Base-by-base conservation (phyloP, 2,888 invertebrate species). In the Coelogynopora nodosa region DNA sequence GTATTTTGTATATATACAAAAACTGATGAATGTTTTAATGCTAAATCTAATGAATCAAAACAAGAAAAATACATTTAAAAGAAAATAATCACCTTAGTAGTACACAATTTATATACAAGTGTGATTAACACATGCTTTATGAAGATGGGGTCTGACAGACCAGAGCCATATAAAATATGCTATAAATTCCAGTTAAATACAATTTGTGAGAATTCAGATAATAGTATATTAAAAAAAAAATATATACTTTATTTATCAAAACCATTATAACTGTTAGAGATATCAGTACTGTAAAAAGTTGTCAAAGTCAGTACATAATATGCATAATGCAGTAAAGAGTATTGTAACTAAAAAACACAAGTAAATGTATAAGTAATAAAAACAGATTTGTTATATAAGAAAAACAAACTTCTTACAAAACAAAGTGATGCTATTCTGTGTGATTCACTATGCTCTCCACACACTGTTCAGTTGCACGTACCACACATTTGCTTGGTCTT, bases 191-290 rank as follows among this genome's bases (percentile, higher is more conserved):
- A 49, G 49, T 49, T 74, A 26, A 74, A 74, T 74, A 74, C 2
- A 74, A n/a, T 74, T 74, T 74, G 23, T 26, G 74, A 74, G 74
- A 74, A 74, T 74, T 74, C 74, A 23, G 74, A 74, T 26, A 74
- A 74, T 74, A 74, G 74, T 23, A 74, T 74, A 74, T 74, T 74
- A 26, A 74, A 74, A n/a, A 10, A 26, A 74, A 74, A 74, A n/a
- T 26, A 74, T n/a, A 74, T 74, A 74, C 74, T 74, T 74, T 23
- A 74, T 74, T 74, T 74, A 74, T 74, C 74, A 74, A 74, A 74
- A 74, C 23, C 74, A 74, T 26, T 74, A 26, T 26, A 26, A 74
- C 74, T 5, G 74, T 74, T 74, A 26, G 74, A 74, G 74, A 74
- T 74, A 74, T 74, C 74, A 74, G 74, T 74, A 74, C 10, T 74